These are phyloP conservation scores for Bacillus rossius DNA, from an alignment of 1,140 invertebrate species.

Conservation along the genomic window DNA sequence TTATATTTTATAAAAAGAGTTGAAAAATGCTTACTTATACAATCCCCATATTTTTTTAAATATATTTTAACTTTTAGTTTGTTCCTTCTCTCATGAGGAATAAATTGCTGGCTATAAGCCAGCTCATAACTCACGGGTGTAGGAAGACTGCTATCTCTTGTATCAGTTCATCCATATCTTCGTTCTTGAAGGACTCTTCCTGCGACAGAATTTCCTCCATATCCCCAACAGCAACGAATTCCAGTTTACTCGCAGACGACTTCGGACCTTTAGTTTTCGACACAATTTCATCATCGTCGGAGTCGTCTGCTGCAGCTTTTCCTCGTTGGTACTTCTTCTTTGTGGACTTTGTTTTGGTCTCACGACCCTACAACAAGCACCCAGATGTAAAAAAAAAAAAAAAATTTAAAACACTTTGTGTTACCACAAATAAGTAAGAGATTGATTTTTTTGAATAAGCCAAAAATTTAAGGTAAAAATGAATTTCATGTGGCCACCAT, in stretches of 20 bases:
- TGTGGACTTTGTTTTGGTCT: slow-evolving; percentile 92
- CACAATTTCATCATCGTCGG: slow-evolving; percentile 51
- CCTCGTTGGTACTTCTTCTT: slow-evolving; percentile 64
- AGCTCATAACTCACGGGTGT: slow-evolving; percentile 44
- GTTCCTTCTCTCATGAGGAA: no score
- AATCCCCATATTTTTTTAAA: no score
- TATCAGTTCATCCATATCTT: slow-evolving; percentile 57
- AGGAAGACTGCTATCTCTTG: slow-evolving; percentile 54
- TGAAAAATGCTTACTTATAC: no score
- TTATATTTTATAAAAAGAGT: no score
- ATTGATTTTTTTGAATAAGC: neutral
- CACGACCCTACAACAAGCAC: slow-evolving; percentile 56
- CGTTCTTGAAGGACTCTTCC: slow-evolving; percentile 42
- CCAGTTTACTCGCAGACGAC: slow-evolving; percentile 44
- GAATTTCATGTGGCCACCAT: neutral
- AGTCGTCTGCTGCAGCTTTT: slow-evolving; percentile 41
- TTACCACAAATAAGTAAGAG: neutral
- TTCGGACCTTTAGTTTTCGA: slow-evolving; percentile 17
- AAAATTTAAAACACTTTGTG: neutral
- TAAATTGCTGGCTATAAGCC: no score
- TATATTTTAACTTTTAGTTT: no score
- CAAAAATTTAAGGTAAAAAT: neutral
- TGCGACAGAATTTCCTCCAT: neutral
- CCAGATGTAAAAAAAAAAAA: neutral
- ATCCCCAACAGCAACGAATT: slow-evolving; percentile 55